phyloP scores from a whole-genome alignment of 2,113 vertebrate genomes.

The Tringa solitaria region DNA sequence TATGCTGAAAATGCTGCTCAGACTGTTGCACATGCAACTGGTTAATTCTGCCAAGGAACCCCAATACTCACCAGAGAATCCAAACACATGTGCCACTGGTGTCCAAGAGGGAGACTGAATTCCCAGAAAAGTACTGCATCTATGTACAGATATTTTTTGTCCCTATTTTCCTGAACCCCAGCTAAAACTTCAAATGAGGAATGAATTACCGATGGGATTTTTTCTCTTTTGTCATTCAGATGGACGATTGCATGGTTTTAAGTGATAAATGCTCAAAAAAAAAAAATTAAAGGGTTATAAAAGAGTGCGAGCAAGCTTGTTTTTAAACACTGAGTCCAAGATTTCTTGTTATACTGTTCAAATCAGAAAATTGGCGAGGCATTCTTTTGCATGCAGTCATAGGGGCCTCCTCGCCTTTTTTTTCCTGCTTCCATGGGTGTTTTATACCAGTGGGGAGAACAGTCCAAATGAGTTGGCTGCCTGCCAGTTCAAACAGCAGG shows the following conservation, averaged over 20 bases:
- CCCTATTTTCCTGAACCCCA: neutral
- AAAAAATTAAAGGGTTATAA: neutral
- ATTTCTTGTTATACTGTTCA: neutral
- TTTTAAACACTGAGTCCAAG: neutral
- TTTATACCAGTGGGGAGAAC: constrained; percentile 2
- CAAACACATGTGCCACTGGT: neutral
- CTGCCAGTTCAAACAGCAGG: constrained; percentile 15
- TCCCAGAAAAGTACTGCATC: neutral
- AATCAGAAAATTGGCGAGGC: neutral
- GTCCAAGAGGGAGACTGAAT: neutral
- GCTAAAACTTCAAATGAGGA: constrained; percentile 9
- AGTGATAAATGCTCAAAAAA: constrained; percentile 4
- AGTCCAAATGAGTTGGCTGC: constrained; percentile 21
- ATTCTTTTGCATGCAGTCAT: neutral
- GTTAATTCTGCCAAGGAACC: neutral
- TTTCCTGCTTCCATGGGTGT: neutral
- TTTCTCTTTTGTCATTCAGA: neutral
- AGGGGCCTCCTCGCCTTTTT: neutral
- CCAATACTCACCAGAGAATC: neutral
- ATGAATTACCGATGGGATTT: neutral
- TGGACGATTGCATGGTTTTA: neutral
- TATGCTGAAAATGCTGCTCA: neutral
- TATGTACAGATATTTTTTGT: neutral
- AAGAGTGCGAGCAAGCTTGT: neutral
- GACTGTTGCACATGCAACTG: neutral